Evolutionary conservation across 2,888 invertebrate species (phyloP), one percentile per base, ranked within the genome.

Genomic region (Ptilodon capucinus): DNA sequence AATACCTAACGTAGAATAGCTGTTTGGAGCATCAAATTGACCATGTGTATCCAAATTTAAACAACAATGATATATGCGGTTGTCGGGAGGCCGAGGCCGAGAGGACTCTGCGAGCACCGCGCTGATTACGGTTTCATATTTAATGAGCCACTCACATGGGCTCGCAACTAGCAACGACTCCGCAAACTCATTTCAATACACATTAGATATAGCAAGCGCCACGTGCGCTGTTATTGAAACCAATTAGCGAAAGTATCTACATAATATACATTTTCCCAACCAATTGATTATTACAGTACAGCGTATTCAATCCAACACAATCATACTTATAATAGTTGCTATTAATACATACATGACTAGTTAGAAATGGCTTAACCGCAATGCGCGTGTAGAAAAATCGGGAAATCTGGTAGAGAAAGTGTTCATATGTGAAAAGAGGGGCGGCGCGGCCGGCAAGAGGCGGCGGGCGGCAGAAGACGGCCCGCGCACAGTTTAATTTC

Each of bases 401-500:
- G 82, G 73, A 81, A 82, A 84, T 80, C 71, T 64, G 71, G 68
- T 60, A 77, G 84, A 85, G 87, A 88, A 88, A 89, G 88, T 88
- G 82, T 82, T 84, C 85, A 83, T 82, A 84, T 84, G 86, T 84
- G 81, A 25, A 77, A 75, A 73, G 74, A 75, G 77, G 79, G 75
- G 73, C 68, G 75, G 52, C 59, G 74, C 59, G 66, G 52, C 59
- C 73, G 61, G 64, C 68, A 59, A 70, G 74, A 66, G 76, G 81
- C 68, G 74, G 77, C 74, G 78, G 81, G 84, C 74, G 81, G 84
- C 77, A 81, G 78, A 88, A 87, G 89, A 87, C 86, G 88, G 86
- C 84, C 81, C 82, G 85, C 81, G 85, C 85, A 79, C 84, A 89
- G 87, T 90, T 91, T 91, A 91, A 91, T 91, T 91, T 91, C 91